phyloP scores from a whole-genome alignment of 1,140 invertebrate species.

The Trachymyrmex septentrionalis region DNA sequence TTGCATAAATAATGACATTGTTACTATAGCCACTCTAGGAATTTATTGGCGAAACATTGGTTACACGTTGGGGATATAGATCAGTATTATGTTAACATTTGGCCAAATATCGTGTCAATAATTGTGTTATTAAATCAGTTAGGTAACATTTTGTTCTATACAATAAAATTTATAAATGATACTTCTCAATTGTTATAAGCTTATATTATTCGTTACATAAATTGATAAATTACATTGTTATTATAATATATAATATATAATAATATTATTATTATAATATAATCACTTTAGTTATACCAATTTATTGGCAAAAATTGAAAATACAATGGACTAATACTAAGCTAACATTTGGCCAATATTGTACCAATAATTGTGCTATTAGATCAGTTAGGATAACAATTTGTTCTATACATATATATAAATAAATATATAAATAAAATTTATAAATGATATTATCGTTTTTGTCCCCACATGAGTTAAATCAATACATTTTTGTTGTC shows the following conservation, averaged over 20 bases:
- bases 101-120: too few relatives aligned
- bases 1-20: neutral
- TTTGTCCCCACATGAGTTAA: neutral
- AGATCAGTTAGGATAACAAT: neutral
- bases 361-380: too few relatives aligned
- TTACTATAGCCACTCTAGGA: neutral
- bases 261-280: too few relatives aligned
- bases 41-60: too few relatives aligned
- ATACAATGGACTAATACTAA: too few relatives aligned
- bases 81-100: too few relatives aligned
- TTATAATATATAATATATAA: too few relatives aligned
- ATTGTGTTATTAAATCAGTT: too few relatives aligned
- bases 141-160: neutral
- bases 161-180: neutral
- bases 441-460: neutral
- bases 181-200: neutral
- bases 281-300: neutral
- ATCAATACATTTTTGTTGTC: neutral
- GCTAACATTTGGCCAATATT: too few relatives aligned
- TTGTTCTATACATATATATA: neutral
- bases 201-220: neutral
- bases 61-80: too few relatives aligned
- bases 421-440: too few relatives aligned
- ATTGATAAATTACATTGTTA: neutral
- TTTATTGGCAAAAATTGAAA: too few relatives aligned